phyloP scores from a whole-genome alignment of 2,113 vertebrate genomes.

The Dendrocopos noguchii region DNA sequence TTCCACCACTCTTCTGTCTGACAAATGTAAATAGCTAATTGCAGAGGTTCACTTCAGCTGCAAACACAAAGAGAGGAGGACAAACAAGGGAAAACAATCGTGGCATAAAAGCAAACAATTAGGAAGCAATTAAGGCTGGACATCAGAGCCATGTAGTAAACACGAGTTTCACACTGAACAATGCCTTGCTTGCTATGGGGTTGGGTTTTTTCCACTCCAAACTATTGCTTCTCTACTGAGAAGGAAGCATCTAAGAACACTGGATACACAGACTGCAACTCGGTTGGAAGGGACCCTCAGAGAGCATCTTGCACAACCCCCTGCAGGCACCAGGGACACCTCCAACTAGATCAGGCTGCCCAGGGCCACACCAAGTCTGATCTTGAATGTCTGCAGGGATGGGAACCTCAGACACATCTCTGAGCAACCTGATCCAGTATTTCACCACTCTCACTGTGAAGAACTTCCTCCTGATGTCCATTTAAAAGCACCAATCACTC shows the following conservation, averaged over 20 bases:
- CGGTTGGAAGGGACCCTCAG: too few relatives aligned
- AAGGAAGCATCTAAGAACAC: not conserved
- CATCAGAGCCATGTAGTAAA: not conserved
- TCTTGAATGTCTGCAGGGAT: too few relatives aligned
- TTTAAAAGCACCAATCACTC: accelerated
- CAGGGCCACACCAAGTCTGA: too few relatives aligned
- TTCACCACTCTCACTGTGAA: too few relatives aligned
- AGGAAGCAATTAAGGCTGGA: constrained; percentile 41
- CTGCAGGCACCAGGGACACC: too few relatives aligned
- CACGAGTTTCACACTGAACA: constrained; percentile 20
- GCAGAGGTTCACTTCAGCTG: not conserved
- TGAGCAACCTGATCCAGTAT: too few relatives aligned
- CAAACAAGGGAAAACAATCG: constrained; percentile 41
- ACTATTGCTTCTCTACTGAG: not conserved
- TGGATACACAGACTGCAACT: too few relatives aligned
- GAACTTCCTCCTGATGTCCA: too few relatives aligned
- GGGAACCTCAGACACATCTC: too few relatives aligned
- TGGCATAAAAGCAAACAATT: constrained; percentile 23
- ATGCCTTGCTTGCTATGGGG: not conserved
- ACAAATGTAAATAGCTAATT: not conserved
- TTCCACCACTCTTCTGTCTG: not conserved
- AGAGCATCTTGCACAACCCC: too few relatives aligned
- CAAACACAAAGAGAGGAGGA: not conserved
- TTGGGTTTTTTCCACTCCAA: not conserved
- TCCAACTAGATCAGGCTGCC: too few relatives aligned